Base-by-base conservation (phyloP, 2,888 invertebrate genomes). In the Leptopilina syphax region DNA sequence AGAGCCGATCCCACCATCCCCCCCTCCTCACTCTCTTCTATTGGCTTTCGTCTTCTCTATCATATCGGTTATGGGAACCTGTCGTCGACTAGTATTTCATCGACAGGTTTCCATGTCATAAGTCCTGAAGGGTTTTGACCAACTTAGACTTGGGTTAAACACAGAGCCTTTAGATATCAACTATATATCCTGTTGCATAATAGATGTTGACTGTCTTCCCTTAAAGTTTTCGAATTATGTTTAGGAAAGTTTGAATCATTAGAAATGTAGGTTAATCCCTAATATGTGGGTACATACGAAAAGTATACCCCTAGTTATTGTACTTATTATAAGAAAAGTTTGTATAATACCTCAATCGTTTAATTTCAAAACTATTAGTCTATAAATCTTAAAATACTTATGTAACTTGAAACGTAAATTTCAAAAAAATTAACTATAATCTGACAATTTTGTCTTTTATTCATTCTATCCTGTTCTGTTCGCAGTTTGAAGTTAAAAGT, bases 111-210 rank as follows among this genome's bases (percentile, higher is more conserved):
- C 54, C n/a, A 12, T 67, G 50, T 54, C 54, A 34, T 13, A 34
- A 27, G 50, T 54, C n/a, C 73, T 57, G 41, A n/a, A 54, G 73
- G 57, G 34, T 73, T 50, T 73, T 57, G 73, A 73, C 57, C 57
- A 10, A 73, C 54, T 57, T n/a, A 34, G 57, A 0, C n/a, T 47
- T 27, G 27, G 27, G 73, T 73, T 73, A 73, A 34, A 54, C 57
- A 18, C 18, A 18, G 18, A 34, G 12, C 54, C 54, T 73, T 57
- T 27, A 73, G 57, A 54, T 34, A 9, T n/a, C 50, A 57, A 57
- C 54, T 18, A 18, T 73, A 41, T 57, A 73, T 67, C 63, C 4
- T 24, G 63, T 24, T 63, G 27, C 63, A 7, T 63, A 63, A 24
- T 63, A 24, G 8, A 18, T 63, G 63, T 63, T 63, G 7, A 63